Conservation (phyloP, 1,140 invertebrate genomes). For the Dreissena polymorpha region DNA sequence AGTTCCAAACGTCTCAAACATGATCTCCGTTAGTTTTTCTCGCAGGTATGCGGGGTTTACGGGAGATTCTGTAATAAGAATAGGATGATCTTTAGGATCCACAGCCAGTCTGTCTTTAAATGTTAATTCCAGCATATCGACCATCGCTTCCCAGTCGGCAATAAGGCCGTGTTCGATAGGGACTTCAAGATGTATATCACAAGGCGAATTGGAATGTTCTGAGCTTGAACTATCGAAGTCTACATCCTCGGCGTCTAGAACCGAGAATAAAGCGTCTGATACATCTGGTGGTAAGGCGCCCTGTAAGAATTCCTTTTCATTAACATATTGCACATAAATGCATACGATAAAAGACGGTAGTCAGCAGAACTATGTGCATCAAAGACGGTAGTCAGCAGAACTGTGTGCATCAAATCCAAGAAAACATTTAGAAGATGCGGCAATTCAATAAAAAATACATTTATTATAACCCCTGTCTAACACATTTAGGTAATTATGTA, state of each 20-base stretch:
- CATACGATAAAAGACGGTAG: too few relatives aligned
- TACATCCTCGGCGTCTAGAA: neutral
- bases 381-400: too few relatives aligned
- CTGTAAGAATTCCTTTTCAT: neutral
- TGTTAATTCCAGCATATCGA: constrained; percentile 19
- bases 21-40: constrained; percentile 33
- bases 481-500: too few relatives aligned
- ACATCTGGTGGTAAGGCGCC: neutral
- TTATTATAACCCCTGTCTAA: too few relatives aligned
- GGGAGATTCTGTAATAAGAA: constrained; percentile 31
- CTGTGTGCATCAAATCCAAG: too few relatives aligned
- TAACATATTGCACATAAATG: too few relatives aligned
- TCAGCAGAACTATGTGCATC: too few relatives aligned
- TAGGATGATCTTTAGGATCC: neutral
- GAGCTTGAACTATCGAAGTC: neutral
- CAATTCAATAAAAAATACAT: too few relatives aligned
- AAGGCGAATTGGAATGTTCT: neutral
- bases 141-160: constrained; percentile 36
- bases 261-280: neutral
- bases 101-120: constrained; percentile 21
- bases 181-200: neutral
- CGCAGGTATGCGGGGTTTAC: constrained; percentile 38
- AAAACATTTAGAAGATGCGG: too few relatives aligned
- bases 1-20: constrained; percentile 39
- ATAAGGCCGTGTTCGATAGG: constrained; percentile 40